Conservation (phyloP, 2,797 vertebrate genomes). For the Pipistrellus pipistrellus region DNA sequence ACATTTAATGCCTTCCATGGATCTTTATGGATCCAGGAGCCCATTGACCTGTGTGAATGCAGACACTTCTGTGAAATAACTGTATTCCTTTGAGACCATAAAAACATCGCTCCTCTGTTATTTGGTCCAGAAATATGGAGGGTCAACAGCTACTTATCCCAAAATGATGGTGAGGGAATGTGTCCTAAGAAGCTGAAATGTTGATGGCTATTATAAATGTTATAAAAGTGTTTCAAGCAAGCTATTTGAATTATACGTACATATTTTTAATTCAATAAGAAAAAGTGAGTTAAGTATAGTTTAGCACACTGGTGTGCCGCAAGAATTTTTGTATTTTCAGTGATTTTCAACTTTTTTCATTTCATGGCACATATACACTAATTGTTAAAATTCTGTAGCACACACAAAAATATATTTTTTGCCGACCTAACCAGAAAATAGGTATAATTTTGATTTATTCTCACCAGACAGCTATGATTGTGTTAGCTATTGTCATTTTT, state of each 20-base stretch:
- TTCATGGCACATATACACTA: neutral
- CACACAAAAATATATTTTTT: neutral
- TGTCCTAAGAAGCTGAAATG: slow-evolving; percentile 37
- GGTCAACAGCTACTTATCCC: slow-evolving; percentile 31
- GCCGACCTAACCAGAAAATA: neutral
- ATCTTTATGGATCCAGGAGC: slow-evolving; percentile 37
- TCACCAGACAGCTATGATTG: neutral
- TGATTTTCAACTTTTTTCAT: neutral
- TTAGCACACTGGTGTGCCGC: too few relatives aligned
- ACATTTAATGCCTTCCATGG: slow-evolving; percentile 49
- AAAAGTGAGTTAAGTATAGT: slow-evolving; percentile 12
- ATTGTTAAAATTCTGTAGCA: neutral
- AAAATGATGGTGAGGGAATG: slow-evolving; percentile 30
- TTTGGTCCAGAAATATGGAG: slow-evolving; percentile 56
- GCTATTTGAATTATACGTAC: neutral
- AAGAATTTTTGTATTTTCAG: too few relatives aligned
- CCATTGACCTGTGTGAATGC: slow-evolving; percentile 19
- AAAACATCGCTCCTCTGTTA: slow-evolving; percentile 30
- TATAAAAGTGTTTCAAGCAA: slow-evolving; percentile 29
- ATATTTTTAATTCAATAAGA: slow-evolving; percentile 54
- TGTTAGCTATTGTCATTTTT: neutral
- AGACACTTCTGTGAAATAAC: slow-evolving; percentile 43
- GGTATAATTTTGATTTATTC: neutral
- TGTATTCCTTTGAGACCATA: slow-evolving; percentile 54
- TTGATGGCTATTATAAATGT: slow-evolving; percentile 46